Conservation (phyloP, 2,888 invertebrate genomes). For the Xanthorhoe designata region DNA sequence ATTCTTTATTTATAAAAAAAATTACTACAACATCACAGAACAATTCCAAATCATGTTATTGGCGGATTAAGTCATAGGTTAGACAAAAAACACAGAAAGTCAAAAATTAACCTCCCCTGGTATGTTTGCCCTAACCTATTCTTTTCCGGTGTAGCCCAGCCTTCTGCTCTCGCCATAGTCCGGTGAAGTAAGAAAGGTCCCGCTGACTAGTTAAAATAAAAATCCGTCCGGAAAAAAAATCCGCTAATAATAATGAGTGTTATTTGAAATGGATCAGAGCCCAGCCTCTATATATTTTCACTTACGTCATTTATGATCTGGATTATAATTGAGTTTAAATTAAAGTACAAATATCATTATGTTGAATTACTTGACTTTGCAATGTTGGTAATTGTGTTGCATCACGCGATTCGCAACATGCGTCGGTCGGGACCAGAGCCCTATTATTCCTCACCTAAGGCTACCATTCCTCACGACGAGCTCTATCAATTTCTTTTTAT, state of each 20-base stretch:
- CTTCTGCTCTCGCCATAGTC: too few species aligned
- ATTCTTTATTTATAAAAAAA: too few species aligned
- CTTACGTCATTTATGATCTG: background rate
- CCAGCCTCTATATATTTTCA: background rate
- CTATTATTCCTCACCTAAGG: slow-evolving; percentile 23
- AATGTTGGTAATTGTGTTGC: slow-evolving; percentile 18
- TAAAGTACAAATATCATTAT: slow-evolving; percentile 8
- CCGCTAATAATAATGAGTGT: too few species aligned
- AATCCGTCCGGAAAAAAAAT: background rate
- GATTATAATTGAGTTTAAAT: background rate
- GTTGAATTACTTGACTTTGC: slow-evolving; percentile 13
- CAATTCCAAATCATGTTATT: too few species aligned
- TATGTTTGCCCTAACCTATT: too few species aligned
- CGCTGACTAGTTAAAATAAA: too few species aligned
- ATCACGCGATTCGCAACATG: slow-evolving; percentile 28
- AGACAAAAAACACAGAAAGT: too few species aligned
- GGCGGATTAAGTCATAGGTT: too few species aligned
- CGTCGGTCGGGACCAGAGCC: slow-evolving; percentile 3
- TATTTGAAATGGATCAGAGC: background rate
- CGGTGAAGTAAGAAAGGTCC: background rate
- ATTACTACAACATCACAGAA: too few species aligned
- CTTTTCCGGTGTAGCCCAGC: too few species aligned
- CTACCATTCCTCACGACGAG: slow-evolving; percentile 18
- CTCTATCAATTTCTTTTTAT: slow-evolving; percentile 23
- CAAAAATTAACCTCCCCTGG: too few species aligned